These are phyloP conservation scores for Mesorhabditis spiculigera DNA, from an alignment of 2,888 invertebrate species.

Conservation along the genomic window DNA sequence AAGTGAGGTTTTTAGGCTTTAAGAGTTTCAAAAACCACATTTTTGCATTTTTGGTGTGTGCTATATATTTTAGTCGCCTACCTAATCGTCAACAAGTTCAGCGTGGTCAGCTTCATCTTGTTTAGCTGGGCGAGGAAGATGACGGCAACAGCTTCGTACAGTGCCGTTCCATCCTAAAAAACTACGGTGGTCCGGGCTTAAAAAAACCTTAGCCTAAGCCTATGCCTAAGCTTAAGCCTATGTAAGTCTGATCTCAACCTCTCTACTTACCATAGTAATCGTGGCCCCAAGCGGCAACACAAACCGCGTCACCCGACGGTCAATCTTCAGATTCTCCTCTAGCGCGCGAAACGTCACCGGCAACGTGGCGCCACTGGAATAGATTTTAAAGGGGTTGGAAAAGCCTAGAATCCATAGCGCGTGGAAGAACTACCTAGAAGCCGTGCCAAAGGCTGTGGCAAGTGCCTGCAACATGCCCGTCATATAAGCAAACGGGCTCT, in stretches of 20 bases:
- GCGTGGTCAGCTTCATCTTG: slow-evolving; percentile 76
- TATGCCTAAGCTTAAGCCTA: too few relatives aligned
- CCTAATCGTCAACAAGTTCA: slow-evolving; percentile 87
- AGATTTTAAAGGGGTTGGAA: neutral
- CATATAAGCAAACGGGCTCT: slow-evolving; percentile 59
- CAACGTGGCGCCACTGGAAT: slow-evolving; percentile 73
- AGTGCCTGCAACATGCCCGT: slow-evolving; percentile 77
- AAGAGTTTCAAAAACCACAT: neutral
- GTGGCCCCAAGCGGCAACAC: slow-evolving; percentile 96
- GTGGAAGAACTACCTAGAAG: slow-evolving; percentile 69
- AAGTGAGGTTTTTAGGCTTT: slow-evolving; percentile 8
- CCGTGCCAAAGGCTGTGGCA: slow-evolving; percentile 92
- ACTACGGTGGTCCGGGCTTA: neutral
- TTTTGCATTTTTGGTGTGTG: neutral
- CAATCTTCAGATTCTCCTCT: slow-evolving; percentile 80
- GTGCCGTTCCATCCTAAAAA: slow-evolving; percentile 57
- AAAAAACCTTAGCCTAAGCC: neutral
- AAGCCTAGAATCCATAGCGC: neutral
- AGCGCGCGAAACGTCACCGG: slow-evolving; percentile 88
- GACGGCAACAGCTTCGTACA: slow-evolving; percentile 96
- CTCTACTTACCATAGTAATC: slow-evolving; percentile 69
- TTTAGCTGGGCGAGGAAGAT: slow-evolving; percentile 93
- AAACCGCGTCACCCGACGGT: slow-evolving; percentile 77
- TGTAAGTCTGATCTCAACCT: neutral
- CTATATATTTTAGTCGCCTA: slow-evolving; percentile 61